Evolutionary conservation across 2,113 vertebrate genomes (phyloP).

Genomic region (Progne subis): DNA sequence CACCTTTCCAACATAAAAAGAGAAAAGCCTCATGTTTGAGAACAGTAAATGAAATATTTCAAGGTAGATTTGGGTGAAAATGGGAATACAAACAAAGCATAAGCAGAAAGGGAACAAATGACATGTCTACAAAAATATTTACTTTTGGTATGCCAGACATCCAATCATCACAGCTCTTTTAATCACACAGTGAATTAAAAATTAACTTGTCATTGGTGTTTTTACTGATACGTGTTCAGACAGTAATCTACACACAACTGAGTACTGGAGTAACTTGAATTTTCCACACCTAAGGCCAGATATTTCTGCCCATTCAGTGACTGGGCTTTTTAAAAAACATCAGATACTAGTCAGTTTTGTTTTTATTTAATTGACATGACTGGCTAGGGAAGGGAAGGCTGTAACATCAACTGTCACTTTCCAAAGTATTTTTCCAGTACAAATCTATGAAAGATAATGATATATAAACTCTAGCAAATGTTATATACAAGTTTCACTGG

Average conservation of each 20-base stretch:
- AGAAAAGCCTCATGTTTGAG: not conserved
- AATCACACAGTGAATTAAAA: not conserved
- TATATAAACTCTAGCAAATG: not conserved
- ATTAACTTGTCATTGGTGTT: not conserved
- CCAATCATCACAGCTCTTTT: not conserved
- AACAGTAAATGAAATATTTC: not conserved
- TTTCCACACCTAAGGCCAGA: not conserved
- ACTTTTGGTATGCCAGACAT: not conserved
- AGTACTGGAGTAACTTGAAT: not conserved
- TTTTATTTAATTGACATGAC: not conserved
- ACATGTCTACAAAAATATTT: not conserved
- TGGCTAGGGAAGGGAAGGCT: not conserved
- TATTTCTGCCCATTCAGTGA: not conserved
- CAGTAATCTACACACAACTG: not conserved
- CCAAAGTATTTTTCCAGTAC: not conserved
- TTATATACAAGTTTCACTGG: not conserved
- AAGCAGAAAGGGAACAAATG: not conserved
- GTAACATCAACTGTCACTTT: not conserved
- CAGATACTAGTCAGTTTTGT: accelerated
- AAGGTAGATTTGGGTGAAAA: not conserved
- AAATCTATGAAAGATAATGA: not conserved
- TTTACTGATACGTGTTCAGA: not conserved
- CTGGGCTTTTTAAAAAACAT: not conserved
- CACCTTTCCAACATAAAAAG: accelerated
- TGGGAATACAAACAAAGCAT: not conserved